These are phyloP conservation scores for Grapholita molesta DNA, from an alignment of 1,140 invertebrate genomes.

Conservation along the genomic window DNA sequence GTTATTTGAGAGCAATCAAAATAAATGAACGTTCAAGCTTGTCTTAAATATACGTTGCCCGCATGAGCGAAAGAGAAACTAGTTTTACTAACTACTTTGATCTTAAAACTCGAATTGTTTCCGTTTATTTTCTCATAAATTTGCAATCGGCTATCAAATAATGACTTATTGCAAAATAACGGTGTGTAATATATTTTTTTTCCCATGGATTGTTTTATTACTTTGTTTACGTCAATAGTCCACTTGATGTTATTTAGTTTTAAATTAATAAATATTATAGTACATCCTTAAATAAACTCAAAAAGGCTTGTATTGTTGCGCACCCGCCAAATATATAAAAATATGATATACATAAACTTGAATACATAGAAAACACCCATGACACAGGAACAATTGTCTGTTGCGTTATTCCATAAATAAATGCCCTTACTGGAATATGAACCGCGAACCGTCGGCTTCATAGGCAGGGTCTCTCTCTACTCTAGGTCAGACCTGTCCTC, in stretches of 20 bases:
- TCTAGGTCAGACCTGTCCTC: no score
- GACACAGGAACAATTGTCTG: no score
- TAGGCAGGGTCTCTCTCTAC: no score
- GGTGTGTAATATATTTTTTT: neutral
- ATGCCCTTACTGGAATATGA: no score
- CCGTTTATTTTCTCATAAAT: constrained; percentile 4
- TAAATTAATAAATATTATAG: neutral
- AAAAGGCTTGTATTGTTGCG: no score
- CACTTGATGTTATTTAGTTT: no score
- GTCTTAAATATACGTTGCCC: neutral
- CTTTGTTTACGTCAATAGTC: neutral
- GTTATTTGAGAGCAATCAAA: neutral
- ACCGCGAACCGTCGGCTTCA: no score
- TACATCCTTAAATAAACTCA: no score
- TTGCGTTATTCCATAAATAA: no score
- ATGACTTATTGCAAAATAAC: neutral
- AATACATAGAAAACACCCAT: no score
- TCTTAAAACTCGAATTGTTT: constrained; percentile 6
- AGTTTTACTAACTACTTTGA: neutral
- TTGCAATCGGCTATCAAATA: neutral
- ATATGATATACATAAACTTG: no score
- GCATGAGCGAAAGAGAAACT: neutral
- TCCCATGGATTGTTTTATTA: neutral
- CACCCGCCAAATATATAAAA: no score
- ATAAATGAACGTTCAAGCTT: neutral